Evolutionary conservation across 2,888 invertebrate genomes (phyloP).

Genomic region (Andrena camellia): DNA sequence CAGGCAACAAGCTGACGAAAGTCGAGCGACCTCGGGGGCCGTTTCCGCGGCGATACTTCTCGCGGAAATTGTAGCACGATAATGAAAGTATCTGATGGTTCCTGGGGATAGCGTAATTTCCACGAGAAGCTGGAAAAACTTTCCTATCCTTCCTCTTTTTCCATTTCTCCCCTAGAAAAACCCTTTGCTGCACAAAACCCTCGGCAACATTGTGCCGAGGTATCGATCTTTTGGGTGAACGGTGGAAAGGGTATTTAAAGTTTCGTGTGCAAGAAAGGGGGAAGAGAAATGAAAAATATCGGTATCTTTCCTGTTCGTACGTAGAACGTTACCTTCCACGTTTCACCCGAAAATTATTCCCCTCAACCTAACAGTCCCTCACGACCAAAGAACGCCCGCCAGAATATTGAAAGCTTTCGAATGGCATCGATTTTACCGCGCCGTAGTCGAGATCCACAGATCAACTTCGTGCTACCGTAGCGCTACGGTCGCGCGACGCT

Average conservation of each 20-base stretch:
- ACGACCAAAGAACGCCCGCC: not conserved
- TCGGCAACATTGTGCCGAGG: no score
- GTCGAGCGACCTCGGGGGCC: slow-evolving; percentile 5
- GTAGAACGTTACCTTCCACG: slow-evolving; percentile 40
- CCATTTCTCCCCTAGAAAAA: not conserved
- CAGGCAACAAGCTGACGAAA: slow-evolving; percentile 10
- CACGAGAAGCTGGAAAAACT: slow-evolving; percentile 37
- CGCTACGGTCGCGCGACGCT: not conserved
- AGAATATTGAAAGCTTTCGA: not conserved
- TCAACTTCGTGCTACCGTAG: no score
- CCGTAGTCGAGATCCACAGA: not conserved
- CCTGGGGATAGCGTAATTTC: slow-evolving; percentile 23
- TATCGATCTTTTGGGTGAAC: not conserved
- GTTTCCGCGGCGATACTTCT: slow-evolving; percentile 39
- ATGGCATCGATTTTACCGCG: not conserved
- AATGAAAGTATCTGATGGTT: slow-evolving; percentile 49
- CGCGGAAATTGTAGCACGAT: slow-evolving; percentile 49
- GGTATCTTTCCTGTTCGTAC: not conserved
- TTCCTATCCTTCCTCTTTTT: not conserved
- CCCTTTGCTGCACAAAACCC: not conserved
- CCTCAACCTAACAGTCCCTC: not conserved
- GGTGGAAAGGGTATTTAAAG: not conserved
- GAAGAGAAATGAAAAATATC: not conserved
- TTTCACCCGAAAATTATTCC: not conserved
- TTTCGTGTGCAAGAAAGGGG: not conserved